Evolutionary conservation across 1,140 invertebrate genomes (phyloP), one percentile per base, ranked within the genome.

Genomic region (Holotrichia oblita): DNA sequence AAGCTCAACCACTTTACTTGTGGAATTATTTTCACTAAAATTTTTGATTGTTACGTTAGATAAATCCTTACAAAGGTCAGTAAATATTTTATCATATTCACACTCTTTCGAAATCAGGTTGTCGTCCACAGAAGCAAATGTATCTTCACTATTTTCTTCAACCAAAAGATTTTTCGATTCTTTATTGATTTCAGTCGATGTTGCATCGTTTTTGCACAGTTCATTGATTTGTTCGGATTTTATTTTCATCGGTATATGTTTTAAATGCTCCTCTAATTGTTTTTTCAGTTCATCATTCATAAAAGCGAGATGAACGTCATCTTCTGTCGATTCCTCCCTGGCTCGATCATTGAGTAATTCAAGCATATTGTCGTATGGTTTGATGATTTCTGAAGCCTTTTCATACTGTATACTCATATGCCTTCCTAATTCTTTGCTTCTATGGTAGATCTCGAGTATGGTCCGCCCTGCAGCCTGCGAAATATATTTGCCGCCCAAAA

Each of bases 401-500:
- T 76, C 75, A 27, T 76, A 76, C 20, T 55, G 40, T 0, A 44
- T 8, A 12, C 10, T 48, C 9, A 76, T 27, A 34, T 76, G 75
- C 7, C 42, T 76, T 0, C 41, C n/a, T 0, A 76, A 17, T 55
- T 55, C 12, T n/a, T 22, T 14, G 41, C 75, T 59, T 40, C 27
- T 1, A 55, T 55, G 12, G 22, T 42, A 48, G 14, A 76, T 48
- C 44, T 76, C 75, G 17, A 76, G 41, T 27, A 76, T 55, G 22
- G 75, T 76, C 0, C 44, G 41, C 0, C 75, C 75, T 6, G 75
- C 75, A 1, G 75, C 75, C 7, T 42, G 41, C 14, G 75, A 42
- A 48, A 76, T 76, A 24, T 76, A 76, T 76, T 76, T 76, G 44
- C 75, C 75, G 48, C 75, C 41, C 44, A 76, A 34, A 20, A 76